Evolutionary conservation across 2,888 invertebrate genomes (phyloP).

Genomic region (Patella depressa): DNA sequence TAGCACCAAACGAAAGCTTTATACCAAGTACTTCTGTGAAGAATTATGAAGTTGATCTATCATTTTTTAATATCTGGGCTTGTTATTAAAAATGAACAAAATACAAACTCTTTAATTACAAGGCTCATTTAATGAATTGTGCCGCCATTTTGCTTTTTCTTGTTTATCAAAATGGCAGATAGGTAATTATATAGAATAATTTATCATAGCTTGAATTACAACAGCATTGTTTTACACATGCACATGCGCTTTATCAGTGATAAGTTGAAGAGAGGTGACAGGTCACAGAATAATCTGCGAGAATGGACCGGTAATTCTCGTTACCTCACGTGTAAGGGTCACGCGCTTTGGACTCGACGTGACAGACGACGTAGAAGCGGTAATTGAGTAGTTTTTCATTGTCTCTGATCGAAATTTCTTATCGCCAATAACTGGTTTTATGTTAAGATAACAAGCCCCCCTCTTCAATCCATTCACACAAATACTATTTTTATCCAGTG

Average conservation of each 20-base stretch:
- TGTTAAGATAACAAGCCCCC: background rate
- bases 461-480: background rate
- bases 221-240: conserved; percentile 4
- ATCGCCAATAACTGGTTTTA: background rate
- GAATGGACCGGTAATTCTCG: background rate
- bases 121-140: too few relatives aligned
- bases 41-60: too few relatives aligned
- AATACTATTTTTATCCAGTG: too few relatives aligned
- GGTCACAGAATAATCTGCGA: background rate
- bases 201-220: background rate
- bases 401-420: conserved; percentile 1
- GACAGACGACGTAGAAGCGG: background rate
- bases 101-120: too few relatives aligned
- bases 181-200: background rate
- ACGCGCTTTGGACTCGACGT: background rate
- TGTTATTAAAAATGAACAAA: too few relatives aligned
- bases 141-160: too few relatives aligned
- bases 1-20: too few relatives aligned
- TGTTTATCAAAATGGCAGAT: too few relatives aligned
- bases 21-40: too few relatives aligned
- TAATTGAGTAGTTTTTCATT: conserved; percentile 3
- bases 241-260: conserved; percentile 2
- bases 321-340: conserved; percentile 7
- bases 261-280: background rate
- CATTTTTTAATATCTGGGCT: too few relatives aligned